Conservation (phyloP, 2,888 invertebrate species). For the Chydorus sphaericus region DNA sequence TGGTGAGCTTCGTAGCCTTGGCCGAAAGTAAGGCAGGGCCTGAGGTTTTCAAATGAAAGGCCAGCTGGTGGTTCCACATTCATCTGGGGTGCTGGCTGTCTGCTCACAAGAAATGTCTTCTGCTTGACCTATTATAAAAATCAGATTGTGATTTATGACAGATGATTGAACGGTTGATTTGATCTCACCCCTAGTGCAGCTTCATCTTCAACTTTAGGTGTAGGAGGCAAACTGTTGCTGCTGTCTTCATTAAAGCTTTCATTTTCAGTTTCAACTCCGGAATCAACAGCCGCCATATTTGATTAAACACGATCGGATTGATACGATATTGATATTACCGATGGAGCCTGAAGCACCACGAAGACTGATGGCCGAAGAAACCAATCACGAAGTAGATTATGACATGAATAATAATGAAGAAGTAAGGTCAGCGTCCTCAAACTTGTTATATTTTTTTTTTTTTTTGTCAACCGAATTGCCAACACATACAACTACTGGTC, state of each 20-base stretch:
- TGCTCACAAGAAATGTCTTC: neutral
- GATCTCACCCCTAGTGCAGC: neutral
- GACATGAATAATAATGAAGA: too few species aligned
- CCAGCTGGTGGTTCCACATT: conserved; percentile 20
- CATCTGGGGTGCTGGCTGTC: conserved; percentile 13
- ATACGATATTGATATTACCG: too few species aligned
- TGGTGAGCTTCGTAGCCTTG: conserved; percentile 19
- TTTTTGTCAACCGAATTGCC: too few species aligned
- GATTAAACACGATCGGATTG: too few species aligned
- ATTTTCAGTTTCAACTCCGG: conserved; percentile 56
- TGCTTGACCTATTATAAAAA: neutral
- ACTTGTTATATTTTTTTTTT: too few species aligned
- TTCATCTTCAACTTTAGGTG: conserved; percentile 4
- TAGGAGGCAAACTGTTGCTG: conserved; percentile 14
- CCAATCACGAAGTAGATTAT: too few species aligned
- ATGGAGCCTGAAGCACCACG: too few species aligned
- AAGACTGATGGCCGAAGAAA: too few species aligned
- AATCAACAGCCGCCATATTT: conserved; percentile 42
- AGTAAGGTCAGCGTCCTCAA: conserved; percentile 6
- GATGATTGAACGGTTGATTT: neutral
- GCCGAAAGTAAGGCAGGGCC: conserved; percentile 17
- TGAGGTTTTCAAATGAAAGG: conserved; percentile 19
- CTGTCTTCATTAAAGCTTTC: conserved; percentile 16
- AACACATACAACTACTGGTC: too few species aligned
- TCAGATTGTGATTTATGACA: neutral